Evolutionary conservation across 2,113 vertebrate species (phyloP), one percentile per base, ranked within the genome.

Genomic region (Apeltes quadracus): DNA sequence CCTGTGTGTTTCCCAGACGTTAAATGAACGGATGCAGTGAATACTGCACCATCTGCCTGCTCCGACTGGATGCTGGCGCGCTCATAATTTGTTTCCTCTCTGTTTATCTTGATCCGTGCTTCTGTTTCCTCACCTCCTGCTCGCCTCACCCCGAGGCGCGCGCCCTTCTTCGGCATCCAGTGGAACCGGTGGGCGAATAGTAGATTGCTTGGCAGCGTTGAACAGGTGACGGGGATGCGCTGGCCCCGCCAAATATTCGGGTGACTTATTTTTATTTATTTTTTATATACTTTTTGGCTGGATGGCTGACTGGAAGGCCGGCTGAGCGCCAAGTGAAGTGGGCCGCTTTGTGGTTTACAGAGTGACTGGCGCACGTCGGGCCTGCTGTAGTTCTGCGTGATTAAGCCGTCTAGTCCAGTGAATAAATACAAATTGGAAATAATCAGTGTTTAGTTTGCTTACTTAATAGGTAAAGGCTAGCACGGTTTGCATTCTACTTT

Each of bases 241-340:
- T 67, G 68, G 59, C 22, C 48, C 20, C n/a, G 44, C 56, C 59
- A 81, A 72, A 73, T 79, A 65, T 81, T 75, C 81, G 70, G 72
- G 63, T 83, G 63, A 81, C 66, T 83, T 77, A 65, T 76, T 69
- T 72, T 25, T 70, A 64, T 81, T 72, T n/a, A n/a, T n/a, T 70
- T 67, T 81, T 68, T 32, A 32, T n/a, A 32, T 32, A 32, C 29
- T 72, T 25, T 70, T 67, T 79, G 71, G 65, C 50, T 48, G 48
- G 12, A 36, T 36, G 51, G 23, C 18, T 22, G 73, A 53, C 18
- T 32, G 27, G 46, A 63, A 53, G 72, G 7, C 72, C 74, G 79
- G 77, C 79, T 53, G 38, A 64, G 58, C 65, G 72, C 72, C 59
- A 48, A 82, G 66, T 72, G 74, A 78, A 38, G 62, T 66, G 48